These are phyloP conservation scores for Spondyliosoma cantharus DNA, from an alignment of 2,797 vertebrate genomes.

Conservation along the genomic window DNA sequence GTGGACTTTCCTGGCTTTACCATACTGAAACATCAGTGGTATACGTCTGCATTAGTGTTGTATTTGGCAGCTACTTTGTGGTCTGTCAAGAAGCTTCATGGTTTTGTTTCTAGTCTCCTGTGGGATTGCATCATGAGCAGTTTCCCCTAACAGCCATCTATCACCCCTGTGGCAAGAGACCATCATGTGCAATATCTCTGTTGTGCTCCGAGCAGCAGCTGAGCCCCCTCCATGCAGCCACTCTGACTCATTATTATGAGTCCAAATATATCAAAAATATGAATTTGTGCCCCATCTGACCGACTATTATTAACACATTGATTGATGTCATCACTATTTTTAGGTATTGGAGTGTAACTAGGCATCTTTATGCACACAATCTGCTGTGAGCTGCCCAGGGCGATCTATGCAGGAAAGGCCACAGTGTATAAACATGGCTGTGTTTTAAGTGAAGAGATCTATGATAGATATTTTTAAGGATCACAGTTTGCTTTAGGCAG, in stretches of 20 bases:
- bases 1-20: slow-evolving; percentile 17
- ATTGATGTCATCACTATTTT: slow-evolving; percentile 64
- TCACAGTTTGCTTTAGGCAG: background rate
- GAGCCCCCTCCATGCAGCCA: slow-evolving; percentile 52
- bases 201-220: slow-evolving; percentile 69
- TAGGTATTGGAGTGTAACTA: slow-evolving; percentile 16
- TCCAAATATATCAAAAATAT: slow-evolving; percentile 48
- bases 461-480: background rate
- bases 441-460: background rate
- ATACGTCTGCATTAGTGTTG: slow-evolving; percentile 28
- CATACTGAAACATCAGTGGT: slow-evolving; percentile 26
- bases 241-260: slow-evolving; percentile 51
- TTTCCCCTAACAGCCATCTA: slow-evolving; percentile 47
- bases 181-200: slow-evolving; percentile 66
- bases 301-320: slow-evolving; percentile 63
- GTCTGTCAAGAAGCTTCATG: slow-evolving; percentile 43
- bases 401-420: background rate
- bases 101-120: slow-evolving; percentile 51
- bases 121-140: slow-evolving; percentile 68
- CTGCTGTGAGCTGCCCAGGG: background rate
- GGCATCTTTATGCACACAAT: background rate
- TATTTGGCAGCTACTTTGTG: slow-evolving; percentile 53
- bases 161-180: slow-evolving; percentile 56
- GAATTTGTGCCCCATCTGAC: slow-evolving; percentile 62
- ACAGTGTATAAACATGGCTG: background rate